phyloP scores from a whole-genome alignment of 2,888 invertebrate genomes.

The Leptinotarsa rubiginosa region DNA sequence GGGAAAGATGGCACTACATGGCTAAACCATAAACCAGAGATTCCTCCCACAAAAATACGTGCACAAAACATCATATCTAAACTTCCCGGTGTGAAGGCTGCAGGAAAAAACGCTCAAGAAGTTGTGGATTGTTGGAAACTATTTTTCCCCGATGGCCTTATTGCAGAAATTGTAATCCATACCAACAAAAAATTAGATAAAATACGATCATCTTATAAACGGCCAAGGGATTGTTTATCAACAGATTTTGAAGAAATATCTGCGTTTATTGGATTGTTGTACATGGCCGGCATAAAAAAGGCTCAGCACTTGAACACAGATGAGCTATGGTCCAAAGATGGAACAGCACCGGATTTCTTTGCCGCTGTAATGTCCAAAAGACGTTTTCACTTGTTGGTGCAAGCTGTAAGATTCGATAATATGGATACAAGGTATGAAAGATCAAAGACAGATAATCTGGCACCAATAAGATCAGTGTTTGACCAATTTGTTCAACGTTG shows the following conservation, averaged over 20 bases:
- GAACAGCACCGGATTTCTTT: slow-evolving; percentile 52
- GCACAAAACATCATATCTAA: slow-evolving; percentile 32
- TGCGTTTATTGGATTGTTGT: slow-evolving; percentile 54
- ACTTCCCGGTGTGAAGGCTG: slow-evolving; percentile 32
- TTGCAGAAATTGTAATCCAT: slow-evolving; percentile 42
- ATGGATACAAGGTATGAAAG: slow-evolving; percentile 37
- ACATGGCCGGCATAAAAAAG: slow-evolving; percentile 51
- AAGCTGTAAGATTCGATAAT: slow-evolving; percentile 50
- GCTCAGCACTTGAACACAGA: slow-evolving; percentile 43
- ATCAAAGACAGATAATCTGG: slow-evolving; percentile 46
- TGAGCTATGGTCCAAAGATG: slow-evolving; percentile 51
- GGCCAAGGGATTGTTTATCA: slow-evolving; percentile 41
- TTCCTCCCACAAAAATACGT: slow-evolving; percentile 13
- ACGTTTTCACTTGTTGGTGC: slow-evolving; percentile 47
- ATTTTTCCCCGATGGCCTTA: slow-evolving; percentile 19
- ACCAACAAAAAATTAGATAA: slow-evolving; percentile 44
- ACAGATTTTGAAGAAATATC: slow-evolving; percentile 41
- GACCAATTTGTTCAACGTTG: slow-evolving; percentile 54
- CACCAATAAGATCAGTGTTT: slow-evolving; percentile 52
- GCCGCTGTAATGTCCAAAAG: slow-evolving; percentile 48
- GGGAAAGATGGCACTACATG: slow-evolving; percentile 19
- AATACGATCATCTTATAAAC: slow-evolving; percentile 34
- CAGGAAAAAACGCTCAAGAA: slow-evolving; percentile 36
- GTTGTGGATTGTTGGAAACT: slow-evolving; percentile 24
- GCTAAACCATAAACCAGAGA: slow-evolving; percentile 23